Conservation (phyloP, 2,797 vertebrate species). For the Antrozous pallidus region DNA sequence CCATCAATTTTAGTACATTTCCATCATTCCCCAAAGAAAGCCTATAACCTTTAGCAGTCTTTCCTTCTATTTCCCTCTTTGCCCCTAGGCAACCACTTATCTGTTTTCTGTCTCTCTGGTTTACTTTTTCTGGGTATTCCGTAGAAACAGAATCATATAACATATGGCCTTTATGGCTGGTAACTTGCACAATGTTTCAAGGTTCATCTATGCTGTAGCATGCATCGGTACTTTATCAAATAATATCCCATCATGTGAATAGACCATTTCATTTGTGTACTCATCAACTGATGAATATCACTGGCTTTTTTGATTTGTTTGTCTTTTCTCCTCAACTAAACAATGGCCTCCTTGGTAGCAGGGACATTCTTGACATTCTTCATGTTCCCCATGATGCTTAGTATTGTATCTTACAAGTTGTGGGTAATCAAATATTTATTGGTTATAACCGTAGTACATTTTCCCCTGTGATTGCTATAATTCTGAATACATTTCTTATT, state of each 20-base stretch:
- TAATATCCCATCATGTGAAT: background rate
- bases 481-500: conserved; percentile 20
- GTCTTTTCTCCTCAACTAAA: background rate
- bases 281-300: background rate
- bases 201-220: background rate
- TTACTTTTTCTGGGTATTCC: background rate
- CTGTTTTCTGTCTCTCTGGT: background rate
- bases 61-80: background rate
- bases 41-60: background rate
- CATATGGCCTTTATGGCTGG: background rate
- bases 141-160: background rate
- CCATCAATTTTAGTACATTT: background rate
- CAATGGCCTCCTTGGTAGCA: background rate
- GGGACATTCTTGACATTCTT: background rate
- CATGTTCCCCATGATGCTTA: background rate
- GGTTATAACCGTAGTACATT: background rate
- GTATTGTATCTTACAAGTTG: background rate
- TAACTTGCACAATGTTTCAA: background rate
- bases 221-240: background rate
- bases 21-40: background rate
- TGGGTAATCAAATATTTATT: background rate
- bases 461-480: background rate
- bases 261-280: background rate
- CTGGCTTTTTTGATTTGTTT: background rate
- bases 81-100: background rate